phyloP scores from a whole-genome alignment of 2,113 vertebrate species.

The Ictidomys tridecemlineatus region DNA sequence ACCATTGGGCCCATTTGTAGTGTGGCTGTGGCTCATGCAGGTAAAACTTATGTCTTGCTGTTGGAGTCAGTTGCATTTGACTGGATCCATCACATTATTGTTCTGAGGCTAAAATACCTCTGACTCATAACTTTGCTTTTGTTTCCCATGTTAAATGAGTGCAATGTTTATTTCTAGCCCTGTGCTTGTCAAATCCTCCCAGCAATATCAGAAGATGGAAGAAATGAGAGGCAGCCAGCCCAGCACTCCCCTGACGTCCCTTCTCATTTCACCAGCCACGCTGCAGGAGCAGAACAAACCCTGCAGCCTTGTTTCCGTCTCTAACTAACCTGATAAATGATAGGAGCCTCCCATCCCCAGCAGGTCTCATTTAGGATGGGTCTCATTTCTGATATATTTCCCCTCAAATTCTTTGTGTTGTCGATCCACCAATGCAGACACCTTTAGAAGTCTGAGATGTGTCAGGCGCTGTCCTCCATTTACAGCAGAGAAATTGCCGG shows the following conservation, averaged over 20 bases:
- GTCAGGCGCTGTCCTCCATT: fast-evolving
- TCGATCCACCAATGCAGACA: neutral
- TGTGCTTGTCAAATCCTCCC: conserved; percentile 63
- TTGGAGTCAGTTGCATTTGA: conserved; percentile 72
- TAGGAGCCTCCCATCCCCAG: too few relatives aligned
- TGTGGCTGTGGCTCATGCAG: neutral
- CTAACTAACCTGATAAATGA: too few relatives aligned
- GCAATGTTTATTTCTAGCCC: conserved; percentile 77
- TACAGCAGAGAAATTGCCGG: neutral
- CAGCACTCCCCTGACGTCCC: conserved; percentile 62
- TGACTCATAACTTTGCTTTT: conserved; percentile 82
- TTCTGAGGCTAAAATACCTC: conserved; percentile 85
- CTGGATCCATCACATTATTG: conserved; percentile 79
- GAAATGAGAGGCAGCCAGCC: conserved; percentile 40
- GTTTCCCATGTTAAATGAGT: conserved; percentile 76
- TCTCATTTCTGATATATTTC: neutral
- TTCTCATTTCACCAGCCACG: conserved; percentile 53
- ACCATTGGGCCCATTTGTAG: neutral
- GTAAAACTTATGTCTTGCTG: conserved; percentile 64
- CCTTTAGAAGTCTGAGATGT: neutral
- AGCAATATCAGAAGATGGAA: conserved; percentile 46
- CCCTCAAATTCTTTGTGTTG: neutral
- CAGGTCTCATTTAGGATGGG: neutral
- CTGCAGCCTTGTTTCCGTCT: neutral
- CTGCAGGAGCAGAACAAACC: neutral